These are phyloP conservation scores for Ectemnius continuus DNA, from an alignment of 2,888 invertebrate species.

Conservation along the genomic window DNA sequence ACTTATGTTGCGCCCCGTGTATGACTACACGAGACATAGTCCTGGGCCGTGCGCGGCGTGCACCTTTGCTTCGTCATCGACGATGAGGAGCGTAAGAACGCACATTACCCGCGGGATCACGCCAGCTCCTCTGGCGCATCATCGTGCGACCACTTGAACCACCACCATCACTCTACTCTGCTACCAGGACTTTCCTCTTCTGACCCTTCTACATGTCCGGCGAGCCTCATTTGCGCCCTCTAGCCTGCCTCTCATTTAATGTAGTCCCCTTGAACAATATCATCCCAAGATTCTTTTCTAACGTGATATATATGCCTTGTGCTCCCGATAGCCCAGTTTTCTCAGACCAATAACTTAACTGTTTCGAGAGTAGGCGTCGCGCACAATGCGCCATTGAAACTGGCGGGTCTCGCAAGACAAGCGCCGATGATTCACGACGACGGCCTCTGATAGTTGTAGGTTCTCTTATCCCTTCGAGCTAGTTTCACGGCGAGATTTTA, in stretches of 20 bases:
- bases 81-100: constrained; percentile 65
- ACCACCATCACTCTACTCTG: constrained; percentile 42
- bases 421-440: constrained; percentile 59
- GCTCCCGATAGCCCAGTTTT: constrained; percentile 21
- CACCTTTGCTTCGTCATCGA: constrained; percentile 68
- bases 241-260: too few relatives aligned
- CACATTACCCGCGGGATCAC: constrained; percentile 60
- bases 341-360: too few relatives aligned
- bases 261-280: too few relatives aligned
- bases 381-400: constrained; percentile 1
- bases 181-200: constrained; percentile 9
- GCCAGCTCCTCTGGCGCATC: constrained; percentile 52
- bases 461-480: constrained; percentile 25
- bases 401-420: constrained; percentile 51
- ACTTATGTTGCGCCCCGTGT: constrained; percentile 43
- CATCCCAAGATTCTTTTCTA: too few relatives aligned
- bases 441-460: constrained; percentile 23
- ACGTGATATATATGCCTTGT: too few relatives aligned
- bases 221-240: too few relatives aligned
- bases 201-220: constrained; percentile 15
- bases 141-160: constrained; percentile 54
- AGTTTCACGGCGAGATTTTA: constrained; percentile 33
- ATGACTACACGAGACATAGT: constrained; percentile 50
- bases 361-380: too few relatives aligned
- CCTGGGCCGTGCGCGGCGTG: constrained; percentile 50